A percentile compares a stretch with the other conserved stretches of the same genome.
Evolutionary conservation across 2,113 vertebrate species (phyloP).

Genomic region (Brachyistius frenatus): DNA sequence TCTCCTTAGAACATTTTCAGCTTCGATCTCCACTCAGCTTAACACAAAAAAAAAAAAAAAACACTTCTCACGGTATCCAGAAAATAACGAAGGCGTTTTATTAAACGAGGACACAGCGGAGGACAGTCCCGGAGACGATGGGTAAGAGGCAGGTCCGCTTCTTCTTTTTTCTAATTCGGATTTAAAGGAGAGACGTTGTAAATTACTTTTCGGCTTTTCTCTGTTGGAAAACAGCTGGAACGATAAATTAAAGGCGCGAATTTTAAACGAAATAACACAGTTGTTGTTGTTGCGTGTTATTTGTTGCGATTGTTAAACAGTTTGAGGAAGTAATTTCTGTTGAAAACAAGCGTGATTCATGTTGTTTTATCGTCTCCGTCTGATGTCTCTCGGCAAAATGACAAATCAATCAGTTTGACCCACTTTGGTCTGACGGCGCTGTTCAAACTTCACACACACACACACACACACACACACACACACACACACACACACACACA

Average conservation of each 20-base stretch:
- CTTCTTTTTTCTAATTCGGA: not conserved
- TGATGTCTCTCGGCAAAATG: not conserved
- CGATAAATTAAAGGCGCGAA: too few relatives aligned
- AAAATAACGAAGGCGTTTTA: conserved; percentile 1
- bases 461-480: not conserved
- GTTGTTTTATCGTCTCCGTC: too few relatives aligned
- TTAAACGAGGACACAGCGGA: not conserved
- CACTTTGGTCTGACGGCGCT: conserved; percentile 16
- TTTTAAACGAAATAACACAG: too few relatives aligned
- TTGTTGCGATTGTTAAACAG: too few relatives aligned
- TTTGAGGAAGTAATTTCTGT: too few relatives aligned
- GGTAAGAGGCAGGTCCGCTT: conserved; percentile 61
- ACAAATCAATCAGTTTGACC: conserved; percentile 10
- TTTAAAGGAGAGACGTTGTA: too few relatives aligned
- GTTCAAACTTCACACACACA: not conserved
- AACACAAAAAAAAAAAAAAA: not conserved
- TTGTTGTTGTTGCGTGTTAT: too few relatives aligned
- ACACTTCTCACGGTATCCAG: too few relatives aligned
- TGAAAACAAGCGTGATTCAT: too few relatives aligned
- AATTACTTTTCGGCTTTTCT: too few relatives aligned
- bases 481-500: not conserved
- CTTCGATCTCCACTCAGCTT: not conserved
- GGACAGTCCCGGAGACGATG: conserved; percentile 65
- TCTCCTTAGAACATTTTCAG: conserved; percentile 5
- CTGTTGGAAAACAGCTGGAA: too few relatives aligned